Evolutionary conservation across 2,888 invertebrate genomes (phyloP), one percentile per base, ranked within the genome.

Genomic region (Patella caerulea): DNA sequence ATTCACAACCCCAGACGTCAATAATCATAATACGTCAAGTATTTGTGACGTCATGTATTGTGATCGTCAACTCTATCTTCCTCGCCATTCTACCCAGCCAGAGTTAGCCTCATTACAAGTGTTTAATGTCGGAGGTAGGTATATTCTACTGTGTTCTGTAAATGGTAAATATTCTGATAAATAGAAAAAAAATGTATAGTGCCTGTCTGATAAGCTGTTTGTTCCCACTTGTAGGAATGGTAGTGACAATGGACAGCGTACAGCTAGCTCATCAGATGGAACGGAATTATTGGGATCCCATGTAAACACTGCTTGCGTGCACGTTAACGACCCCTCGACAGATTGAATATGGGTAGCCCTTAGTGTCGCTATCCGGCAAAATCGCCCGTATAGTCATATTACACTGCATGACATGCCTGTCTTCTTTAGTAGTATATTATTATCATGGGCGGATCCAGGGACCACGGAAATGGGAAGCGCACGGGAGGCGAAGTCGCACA

Each of bases 41-140:
- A 65, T 79, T 24, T 56, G 54, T 17, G 77, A 79, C 56, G 75
- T 79, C n/a, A 72, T 79, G 54, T 72, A 75, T 53, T 79, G 79
- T 56, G 79, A 79, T 69, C 74, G 76, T 11, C 59, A 71, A 55
- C 11, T 70, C 12, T 79, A 71, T 70, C 72, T 74, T 2, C 74
- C 74, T 3, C 17, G 34, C 2, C 74, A 74, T 65, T 77, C 79
- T 70, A 79, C 69, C 34, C 74, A 71, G 5, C 79, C 79, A 5
- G 79, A 79, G 29, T 69, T 79, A 54, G 79, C 74, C 4, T 54
- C 79, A n/a, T 54, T 79, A 54, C 69, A 72, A 17, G 79, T 79
- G 29, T 79, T 65, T 24, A 70, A 74, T 19, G 45, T 79, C 2
- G 79, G 79, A 72, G 79, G 79, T 79, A 34, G 12, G 77, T 65